These are phyloP conservation scores for Spilogale gracilis DNA, from an alignment of 2,113 vertebrate species.

Conservation along the genomic window DNA sequence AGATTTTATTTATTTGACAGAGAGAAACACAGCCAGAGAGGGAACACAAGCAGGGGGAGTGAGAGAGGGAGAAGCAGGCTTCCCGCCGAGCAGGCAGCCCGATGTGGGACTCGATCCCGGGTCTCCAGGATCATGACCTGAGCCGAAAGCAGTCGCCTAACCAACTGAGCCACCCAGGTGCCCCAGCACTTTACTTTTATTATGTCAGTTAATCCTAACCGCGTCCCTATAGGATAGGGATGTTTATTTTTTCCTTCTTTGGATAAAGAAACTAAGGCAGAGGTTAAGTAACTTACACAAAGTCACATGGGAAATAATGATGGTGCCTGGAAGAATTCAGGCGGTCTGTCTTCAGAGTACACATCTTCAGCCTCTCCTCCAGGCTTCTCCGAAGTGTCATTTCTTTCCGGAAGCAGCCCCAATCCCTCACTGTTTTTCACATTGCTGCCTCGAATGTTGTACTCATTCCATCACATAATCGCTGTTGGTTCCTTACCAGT, in stretches of 20 bases:
- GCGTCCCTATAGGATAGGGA: not conserved
- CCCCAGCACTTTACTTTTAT: not conserved
- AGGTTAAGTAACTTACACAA: not conserved
- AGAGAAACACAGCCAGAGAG: too few relatives aligned
- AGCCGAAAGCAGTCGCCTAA: too few relatives aligned
- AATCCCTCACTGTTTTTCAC: not conserved
- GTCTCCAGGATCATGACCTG: too few relatives aligned
- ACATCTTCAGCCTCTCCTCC: not conserved
- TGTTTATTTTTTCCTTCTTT: not conserved
- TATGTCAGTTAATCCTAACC: not conserved
- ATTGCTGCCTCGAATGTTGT: not conserved
- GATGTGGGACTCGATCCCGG: too few relatives aligned
- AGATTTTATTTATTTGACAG: too few relatives aligned
- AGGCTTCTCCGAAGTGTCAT: not conserved
- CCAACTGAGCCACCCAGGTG: too few relatives aligned
- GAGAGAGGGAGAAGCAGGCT: too few relatives aligned
- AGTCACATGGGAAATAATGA: not conserved
- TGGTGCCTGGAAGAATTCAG: not conserved
- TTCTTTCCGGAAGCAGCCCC: not conserved
- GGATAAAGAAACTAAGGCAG: not conserved
- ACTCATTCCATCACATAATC: not conserved
- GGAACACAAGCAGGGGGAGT: too few relatives aligned
- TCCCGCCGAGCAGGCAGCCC: too few relatives aligned
- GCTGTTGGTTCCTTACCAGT: not conserved
- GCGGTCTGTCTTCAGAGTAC: not conserved